These are phyloP conservation scores for Zaprionus kolodkinae DNA, from an alignment of 1,140 invertebrate genomes.

Conservation along the genomic window DNA sequence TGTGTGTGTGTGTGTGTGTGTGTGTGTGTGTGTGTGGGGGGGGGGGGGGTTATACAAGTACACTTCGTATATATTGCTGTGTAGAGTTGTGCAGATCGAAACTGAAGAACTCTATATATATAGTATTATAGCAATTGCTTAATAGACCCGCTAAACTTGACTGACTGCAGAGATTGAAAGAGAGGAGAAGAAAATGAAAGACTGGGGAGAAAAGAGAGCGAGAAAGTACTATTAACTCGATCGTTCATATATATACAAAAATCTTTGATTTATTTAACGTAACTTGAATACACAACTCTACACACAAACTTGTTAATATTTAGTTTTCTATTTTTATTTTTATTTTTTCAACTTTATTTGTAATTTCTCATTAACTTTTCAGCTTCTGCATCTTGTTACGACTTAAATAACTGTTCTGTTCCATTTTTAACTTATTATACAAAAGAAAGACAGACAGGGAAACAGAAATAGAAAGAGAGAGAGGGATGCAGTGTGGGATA, in stretches of 20 bases:
- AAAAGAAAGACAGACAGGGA: neutral
- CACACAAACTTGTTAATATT: slow-evolving; percentile 2
- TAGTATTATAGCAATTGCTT: neutral
- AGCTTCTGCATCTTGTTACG: neutral
- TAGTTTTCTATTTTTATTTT: neutral
- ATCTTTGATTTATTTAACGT: neutral
- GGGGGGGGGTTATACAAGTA: slow-evolving; percentile 20
- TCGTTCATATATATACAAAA: slow-evolving; percentile 5
- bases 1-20: neutral
- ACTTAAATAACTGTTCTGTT: slow-evolving; percentile 3
- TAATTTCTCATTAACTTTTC: neutral
- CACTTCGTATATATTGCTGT: slow-evolving; percentile 31
- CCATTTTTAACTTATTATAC: slow-evolving; percentile 1
- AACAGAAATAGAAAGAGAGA: neutral
- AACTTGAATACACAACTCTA: slow-evolving; percentile 8
- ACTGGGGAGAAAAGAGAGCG: neutral
- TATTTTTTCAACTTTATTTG: slow-evolving; percentile 6
- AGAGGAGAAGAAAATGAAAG: neutral
- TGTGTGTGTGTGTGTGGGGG: neutral
- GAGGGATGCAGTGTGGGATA: neutral
- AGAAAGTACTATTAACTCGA: neutral
- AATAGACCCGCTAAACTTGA: neutral
- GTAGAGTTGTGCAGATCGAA: slow-evolving; percentile 22
- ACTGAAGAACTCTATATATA: neutral
- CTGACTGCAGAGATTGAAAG: neutral